These are phyloP conservation scores for Mythimna ferrago DNA, from an alignment of 2,888 invertebrate genomes.

Conservation along the genomic window DNA sequence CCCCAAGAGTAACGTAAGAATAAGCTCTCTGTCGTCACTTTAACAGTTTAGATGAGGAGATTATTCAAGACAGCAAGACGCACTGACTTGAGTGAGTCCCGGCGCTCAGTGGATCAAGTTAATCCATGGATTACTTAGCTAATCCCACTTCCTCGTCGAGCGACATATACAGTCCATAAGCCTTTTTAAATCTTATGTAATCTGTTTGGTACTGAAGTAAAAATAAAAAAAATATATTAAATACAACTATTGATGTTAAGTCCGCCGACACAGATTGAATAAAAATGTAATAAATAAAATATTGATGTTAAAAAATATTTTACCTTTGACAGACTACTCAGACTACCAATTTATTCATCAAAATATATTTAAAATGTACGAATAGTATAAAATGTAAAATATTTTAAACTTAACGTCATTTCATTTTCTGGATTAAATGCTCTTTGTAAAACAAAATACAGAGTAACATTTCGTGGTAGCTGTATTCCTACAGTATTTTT, in stretches of 20 bases:
- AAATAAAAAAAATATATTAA: no score
- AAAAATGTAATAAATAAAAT: neutral
- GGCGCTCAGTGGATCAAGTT: conserved; percentile 22
- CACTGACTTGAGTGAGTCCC: conserved; percentile 1
- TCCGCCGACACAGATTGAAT: no score
- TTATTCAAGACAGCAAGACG: conserved; percentile 16
- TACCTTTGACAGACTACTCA: neutral
- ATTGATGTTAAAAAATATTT: neutral
- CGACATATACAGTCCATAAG: conserved; percentile 8
- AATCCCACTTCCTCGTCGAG: conserved; percentile 11
- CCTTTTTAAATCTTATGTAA: neutral
- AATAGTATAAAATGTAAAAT: no score
- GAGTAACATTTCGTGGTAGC: neutral
- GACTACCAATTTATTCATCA: no score
- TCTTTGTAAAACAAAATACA: neutral
- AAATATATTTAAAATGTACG: no score
- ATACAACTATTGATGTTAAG: no score
- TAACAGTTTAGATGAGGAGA: conserved; percentile 31
- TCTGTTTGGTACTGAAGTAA: conserved; percentile 1
- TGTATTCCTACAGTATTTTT: neutral
- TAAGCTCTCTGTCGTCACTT: neutral
- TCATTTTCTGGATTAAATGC: neutral
- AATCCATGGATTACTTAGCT: conserved; percentile 33
- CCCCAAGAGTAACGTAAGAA: neutral
- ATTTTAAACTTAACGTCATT: no score